These are phyloP conservation scores for Spea multiplicata DNA, from an alignment of 2,113 vertebrate species.

Conservation along the genomic window DNA sequence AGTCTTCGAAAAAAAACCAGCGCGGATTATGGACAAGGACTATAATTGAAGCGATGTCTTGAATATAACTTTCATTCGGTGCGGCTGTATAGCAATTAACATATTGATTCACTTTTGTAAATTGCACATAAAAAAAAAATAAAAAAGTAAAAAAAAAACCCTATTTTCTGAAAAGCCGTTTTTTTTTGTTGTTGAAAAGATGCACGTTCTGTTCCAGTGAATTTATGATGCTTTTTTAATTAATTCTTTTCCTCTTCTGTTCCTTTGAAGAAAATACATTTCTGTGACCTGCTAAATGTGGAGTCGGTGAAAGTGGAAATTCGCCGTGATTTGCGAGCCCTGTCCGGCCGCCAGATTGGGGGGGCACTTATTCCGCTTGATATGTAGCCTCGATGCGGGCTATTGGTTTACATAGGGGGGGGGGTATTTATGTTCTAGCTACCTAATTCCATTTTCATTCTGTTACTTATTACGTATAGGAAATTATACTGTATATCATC, in stretches of 20 bases:
- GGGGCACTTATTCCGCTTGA: background rate
- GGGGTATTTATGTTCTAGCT: background rate
- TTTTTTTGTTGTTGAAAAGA: background rate
- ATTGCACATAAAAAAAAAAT: constrained; percentile 17
- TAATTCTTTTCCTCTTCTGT: constrained; percentile 11
- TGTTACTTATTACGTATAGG: too few relatives aligned
- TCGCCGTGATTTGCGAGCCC: background rate
- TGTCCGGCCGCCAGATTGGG: background rate
- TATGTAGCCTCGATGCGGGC: background rate
- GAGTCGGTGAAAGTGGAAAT: background rate
- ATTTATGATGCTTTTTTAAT: constrained; percentile 21
- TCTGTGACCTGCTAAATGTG: background rate
- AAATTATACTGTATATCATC: too few relatives aligned
- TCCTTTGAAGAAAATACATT: background rate
- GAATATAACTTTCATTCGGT: constrained; percentile 13
- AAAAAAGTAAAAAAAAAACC: too few relatives aligned
- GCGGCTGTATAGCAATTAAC: constrained; percentile 11
- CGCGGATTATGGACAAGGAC: background rate
- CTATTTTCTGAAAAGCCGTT: background rate
- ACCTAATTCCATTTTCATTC: background rate
- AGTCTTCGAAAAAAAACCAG: background rate
- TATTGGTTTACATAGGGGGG: background rate
- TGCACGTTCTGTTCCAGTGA: constrained; percentile 4
- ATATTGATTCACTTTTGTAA: constrained; percentile 22
- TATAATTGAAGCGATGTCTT: constrained; percentile 7